These are phyloP conservation scores for Trissonchulus latispiculum DNA, from an alignment of 2,888 invertebrate genomes.

Conservation along the genomic window DNA sequence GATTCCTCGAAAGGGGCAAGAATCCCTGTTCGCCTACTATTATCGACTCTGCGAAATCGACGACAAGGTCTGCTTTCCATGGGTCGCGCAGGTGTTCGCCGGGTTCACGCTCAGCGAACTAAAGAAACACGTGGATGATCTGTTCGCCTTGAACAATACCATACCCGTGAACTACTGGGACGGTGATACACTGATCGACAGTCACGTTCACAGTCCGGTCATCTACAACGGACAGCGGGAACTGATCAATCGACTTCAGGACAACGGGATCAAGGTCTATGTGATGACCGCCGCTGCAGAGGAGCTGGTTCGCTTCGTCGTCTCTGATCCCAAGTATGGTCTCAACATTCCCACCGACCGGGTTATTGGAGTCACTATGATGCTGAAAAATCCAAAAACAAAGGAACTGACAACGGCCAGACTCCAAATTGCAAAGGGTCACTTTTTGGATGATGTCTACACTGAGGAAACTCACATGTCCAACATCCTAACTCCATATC, in stretches of 20 bases:
- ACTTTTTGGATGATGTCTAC: neutral
- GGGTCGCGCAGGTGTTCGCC: neutral
- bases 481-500: neutral
- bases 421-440: neutral
- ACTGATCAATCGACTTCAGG: neutral
- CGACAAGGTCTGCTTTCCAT: neutral
- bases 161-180: neutral
- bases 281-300: neutral
- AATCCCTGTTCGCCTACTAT: neutral
- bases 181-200: neutral
- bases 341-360: neutral
- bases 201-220: neutral
- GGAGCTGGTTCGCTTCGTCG: neutral
- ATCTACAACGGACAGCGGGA: neutral
- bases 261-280: neutral
- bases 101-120: neutral
- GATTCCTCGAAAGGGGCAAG: neutral
- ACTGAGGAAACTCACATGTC: neutral
- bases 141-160: neutral
- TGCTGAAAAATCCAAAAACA: neutral
- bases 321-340: neutral
- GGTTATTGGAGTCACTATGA: neutral
- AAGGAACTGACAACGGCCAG: neutral
- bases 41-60: neutral
- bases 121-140: neutral